Evolutionary conservation across 2,797 vertebrate genomes (phyloP), one percentile per base, ranked within the genome.

Genomic region (Pteropus rufus): DNA sequence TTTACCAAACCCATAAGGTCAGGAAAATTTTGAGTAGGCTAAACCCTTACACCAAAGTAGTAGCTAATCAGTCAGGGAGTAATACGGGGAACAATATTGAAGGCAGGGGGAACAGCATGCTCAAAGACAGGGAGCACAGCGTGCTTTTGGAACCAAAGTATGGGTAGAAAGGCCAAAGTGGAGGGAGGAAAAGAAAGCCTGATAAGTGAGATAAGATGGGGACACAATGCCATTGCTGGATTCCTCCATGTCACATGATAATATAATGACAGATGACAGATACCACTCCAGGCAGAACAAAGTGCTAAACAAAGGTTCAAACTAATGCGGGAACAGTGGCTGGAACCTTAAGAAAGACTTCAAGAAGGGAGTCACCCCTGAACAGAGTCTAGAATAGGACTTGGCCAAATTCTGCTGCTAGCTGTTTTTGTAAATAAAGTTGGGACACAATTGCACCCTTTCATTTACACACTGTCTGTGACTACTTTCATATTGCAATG

Each of bases 1-100:
- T 79, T 91, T 75, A 73, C 49, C 76, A 76, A 89, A 86, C 54
- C 76, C 18, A 82, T 5, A 31, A 81, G 69, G 52, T 76, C 54
- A 72, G 31, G 34, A 67, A 77, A 96, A 89, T 5, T 14, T 70
- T 41, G 69, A 85, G 10, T 31, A 93, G 29, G 49, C 19, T 60
- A 73, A 94, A 62, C 85, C 15, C 36, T 89, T 10, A 34, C 2
- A 8, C 41, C 46, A 60, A 82, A 65, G 62, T 14, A 72, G 52
- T 9, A 84, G 58, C 84, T 70, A 46, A 88, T 31, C 23, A 16
- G 46, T 23, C 39, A 92, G 21, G 65, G 58, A 67, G 39, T 80
- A 73, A 82, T 1, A 12, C 2, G 2, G 23, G 12, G 26, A 46
- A 70, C 11, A 24, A 8, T 39, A 52, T 0, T 46, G 9, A 1